Percentiles rank a stretch among this genome's conserved stretches.
phyloP scores from a whole-genome alignment of 2,888 invertebrate species.

The Hirtodrosophila confusa region DNA sequence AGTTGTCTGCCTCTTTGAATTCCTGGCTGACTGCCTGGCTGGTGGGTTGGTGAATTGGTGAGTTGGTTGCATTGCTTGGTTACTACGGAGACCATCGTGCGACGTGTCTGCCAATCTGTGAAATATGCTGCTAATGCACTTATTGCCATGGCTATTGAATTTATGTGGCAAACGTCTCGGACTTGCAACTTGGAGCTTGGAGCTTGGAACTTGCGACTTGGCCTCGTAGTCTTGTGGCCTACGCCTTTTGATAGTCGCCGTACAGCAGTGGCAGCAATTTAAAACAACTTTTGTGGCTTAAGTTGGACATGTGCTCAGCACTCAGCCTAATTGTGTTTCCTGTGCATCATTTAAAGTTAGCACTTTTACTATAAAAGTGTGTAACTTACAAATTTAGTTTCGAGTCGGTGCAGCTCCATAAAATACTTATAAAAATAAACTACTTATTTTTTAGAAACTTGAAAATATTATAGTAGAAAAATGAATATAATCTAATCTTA shows the following conservation, averaged over 20 bases:
- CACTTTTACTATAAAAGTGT: slow-evolving; percentile 6
- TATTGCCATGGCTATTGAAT: slow-evolving; percentile 76
- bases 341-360: slow-evolving; percentile 30
- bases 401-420: neutral
- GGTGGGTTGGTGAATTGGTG: neutral
- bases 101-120: slow-evolving; percentile 78
- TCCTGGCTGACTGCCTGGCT: neutral
- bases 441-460: no score
- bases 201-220: slow-evolving; percentile 7
- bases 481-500: no score
- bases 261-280: slow-evolving; percentile 56
- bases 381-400: neutral
- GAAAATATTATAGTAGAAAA: no score
- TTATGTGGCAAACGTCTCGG: slow-evolving; percentile 61
- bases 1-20: slow-evolving; percentile 21
- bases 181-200: neutral
- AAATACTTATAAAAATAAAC: no score
- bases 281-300: slow-evolving; percentile 45
- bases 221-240: slow-evolving; percentile 23
- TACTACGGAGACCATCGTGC: slow-evolving; percentile 56
- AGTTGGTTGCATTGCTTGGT: slow-evolving; percentile 5
- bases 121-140: slow-evolving; percentile 79
- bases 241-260: slow-evolving; percentile 35
- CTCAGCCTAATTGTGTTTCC: slow-evolving; percentile 68
- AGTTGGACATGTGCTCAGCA: slow-evolving; percentile 49